A percentile compares a stretch with the other conserved stretches of the same genome.
Conservation (phyloP, 2,888 invertebrate species). For the Dimorphilus gyrociliatus region DNA sequence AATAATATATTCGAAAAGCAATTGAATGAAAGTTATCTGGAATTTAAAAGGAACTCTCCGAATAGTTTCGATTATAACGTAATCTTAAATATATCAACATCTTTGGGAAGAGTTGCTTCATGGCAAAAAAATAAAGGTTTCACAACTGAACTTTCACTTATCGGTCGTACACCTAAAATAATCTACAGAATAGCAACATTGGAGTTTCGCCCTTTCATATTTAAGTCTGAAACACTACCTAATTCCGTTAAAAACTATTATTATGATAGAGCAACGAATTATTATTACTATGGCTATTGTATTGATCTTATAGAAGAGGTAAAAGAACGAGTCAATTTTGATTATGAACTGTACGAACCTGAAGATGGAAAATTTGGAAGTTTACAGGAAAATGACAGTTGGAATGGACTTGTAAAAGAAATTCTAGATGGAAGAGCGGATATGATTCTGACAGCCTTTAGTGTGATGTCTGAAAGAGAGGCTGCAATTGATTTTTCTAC, state of each 20-base stretch:
- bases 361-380: slow-evolving; percentile 67
- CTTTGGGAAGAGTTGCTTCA: slow-evolving; percentile 51
- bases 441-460: slow-evolving; percentile 77
- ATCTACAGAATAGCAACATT: slow-evolving; percentile 74
- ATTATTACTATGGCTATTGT: slow-evolving; percentile 56
- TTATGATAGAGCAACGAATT: no score
- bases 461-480: slow-evolving; percentile 81
- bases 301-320: slow-evolving; percentile 81
- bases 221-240: slow-evolving; percentile 16
- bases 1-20: no score
- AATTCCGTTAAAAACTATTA: no score
- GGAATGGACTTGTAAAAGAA: slow-evolving; percentile 30
- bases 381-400: slow-evolving; percentile 49
- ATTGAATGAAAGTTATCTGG: no score
- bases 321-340: slow-evolving; percentile 63
- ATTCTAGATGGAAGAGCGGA: slow-evolving; percentile 50
- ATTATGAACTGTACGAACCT: slow-evolving; percentile 54
- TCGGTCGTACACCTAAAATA: no score
- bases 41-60: no score
- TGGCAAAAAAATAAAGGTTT: slow-evolving; percentile 11
- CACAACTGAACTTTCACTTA: no score
- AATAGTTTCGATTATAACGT: no score
- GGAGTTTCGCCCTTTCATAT: slow-evolving; percentile 45
- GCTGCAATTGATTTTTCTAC: slow-evolving; percentile 91
- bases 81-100: slow-evolving; percentile 54